Percentiles rank a stretch among this genome's conserved stretches.
These are phyloP conservation scores for Microcebus jonahi DNA, from an alignment of 2,113 vertebrate species.

Conservation along the genomic window DNA sequence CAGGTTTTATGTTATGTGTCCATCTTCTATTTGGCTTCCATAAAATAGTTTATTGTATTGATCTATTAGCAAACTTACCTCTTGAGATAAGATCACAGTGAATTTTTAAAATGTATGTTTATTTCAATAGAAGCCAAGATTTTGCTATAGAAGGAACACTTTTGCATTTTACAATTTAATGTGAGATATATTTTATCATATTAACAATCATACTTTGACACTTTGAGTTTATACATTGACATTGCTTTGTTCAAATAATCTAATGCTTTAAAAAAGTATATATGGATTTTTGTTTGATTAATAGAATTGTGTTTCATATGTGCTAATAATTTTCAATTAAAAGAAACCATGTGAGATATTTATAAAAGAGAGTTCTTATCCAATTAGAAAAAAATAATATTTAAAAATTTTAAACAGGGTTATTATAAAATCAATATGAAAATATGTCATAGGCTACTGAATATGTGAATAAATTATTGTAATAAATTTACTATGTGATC, in stretches of 20 bases:
- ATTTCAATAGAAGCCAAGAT: conserved; percentile 6
- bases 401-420: not conserved
- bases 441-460: not conserved
- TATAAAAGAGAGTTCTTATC: not conserved
- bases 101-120: not conserved
- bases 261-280: not conserved
- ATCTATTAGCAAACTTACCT: not conserved
- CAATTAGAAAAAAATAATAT: not conserved
- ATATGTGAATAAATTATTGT: not conserved
- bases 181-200: not conserved
- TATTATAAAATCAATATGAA: not conserved
- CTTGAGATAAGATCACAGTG: not conserved
- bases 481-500: not conserved
- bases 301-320: not conserved
- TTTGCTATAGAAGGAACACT: not conserved
- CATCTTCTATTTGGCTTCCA: conserved; percentile 5
- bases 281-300: not conserved
- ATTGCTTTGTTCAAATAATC: not conserved
- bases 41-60: conserved; percentile 8
- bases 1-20: not conserved
- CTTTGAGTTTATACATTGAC: not conserved
- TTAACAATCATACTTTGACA: not conserved
- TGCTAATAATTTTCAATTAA: not conserved
- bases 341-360: not conserved
- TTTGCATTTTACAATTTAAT: not conserved